A percentile compares a stretch with the other conserved stretches of the same genome.
These are phyloP conservation scores for Pseudolaguvia tuberculata DNA, from an alignment of 2,113 vertebrate genomes.

Conservation along the genomic window DNA sequence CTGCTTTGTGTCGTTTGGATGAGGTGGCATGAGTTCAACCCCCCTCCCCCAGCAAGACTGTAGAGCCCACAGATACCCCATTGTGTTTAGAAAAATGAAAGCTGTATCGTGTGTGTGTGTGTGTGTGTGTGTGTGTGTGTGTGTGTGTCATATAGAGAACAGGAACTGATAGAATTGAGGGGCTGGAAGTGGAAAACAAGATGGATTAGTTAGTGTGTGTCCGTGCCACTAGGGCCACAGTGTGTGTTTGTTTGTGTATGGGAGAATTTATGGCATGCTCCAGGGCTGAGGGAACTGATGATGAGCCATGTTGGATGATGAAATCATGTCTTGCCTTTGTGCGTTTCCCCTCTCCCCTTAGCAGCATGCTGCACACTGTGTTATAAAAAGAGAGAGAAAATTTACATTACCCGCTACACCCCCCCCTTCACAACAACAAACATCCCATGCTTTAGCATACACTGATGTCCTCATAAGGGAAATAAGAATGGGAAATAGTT, in stretches of 20 bases:
- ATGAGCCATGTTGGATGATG: slow-evolving; percentile 34
- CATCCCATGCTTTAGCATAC: neutral
- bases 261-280: slow-evolving; percentile 36
- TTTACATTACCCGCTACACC: slow-evolving; percentile 21
- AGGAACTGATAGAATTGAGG: slow-evolving; percentile 3
- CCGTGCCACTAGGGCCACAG: slow-evolving; percentile 17
- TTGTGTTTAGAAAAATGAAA: slow-evolving; percentile 42
- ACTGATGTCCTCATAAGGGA: neutral
- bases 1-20: slow-evolving; percentile 7
- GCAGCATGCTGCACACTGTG: neutral
- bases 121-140: slow-evolving; percentile 33
- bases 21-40: neutral
- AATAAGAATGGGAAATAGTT: neutral
- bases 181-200: slow-evolving; percentile 23
- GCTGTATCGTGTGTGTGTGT: slow-evolving; percentile 28
- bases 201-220: slow-evolving; percentile 36
- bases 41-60: slow-evolving; percentile 34
- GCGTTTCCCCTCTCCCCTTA: slow-evolving; percentile 35
- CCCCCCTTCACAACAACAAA: neutral
- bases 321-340: slow-evolving; percentile 50
- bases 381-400: slow-evolving; percentile 25
- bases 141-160: neutral
- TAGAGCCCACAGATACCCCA: slow-evolving; percentile 40
- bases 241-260: slow-evolving; percentile 29
- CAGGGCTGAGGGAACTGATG: slow-evolving; percentile 26